Conservation (phyloP, 2,888 invertebrate species). For the Cheilosia soror region DNA sequence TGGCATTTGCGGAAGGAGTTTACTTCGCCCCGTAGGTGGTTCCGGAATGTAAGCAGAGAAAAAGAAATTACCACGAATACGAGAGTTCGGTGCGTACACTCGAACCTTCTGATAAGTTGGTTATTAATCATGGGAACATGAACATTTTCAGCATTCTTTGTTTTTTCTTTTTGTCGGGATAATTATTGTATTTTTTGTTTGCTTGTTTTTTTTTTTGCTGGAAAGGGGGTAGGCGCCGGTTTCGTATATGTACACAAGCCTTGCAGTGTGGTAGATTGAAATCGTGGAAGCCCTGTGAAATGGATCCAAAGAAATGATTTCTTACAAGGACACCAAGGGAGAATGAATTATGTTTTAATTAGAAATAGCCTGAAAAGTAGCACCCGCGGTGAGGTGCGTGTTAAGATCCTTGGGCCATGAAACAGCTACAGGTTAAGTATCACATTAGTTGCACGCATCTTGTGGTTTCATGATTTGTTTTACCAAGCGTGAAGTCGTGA, state of each 20-base stretch:
- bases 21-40: slow-evolving; percentile 54
- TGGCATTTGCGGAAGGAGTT: slow-evolving; percentile 21
- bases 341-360: slow-evolving; percentile 76
- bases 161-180: slow-evolving; percentile 33
- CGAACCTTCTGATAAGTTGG: slow-evolving; percentile 51
- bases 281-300: slow-evolving; percentile 58
- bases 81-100: slow-evolving; percentile 68
- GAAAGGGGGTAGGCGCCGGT: no score
- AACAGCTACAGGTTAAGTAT: slow-evolving; percentile 70
- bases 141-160: slow-evolving; percentile 59
- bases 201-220: slow-evolving; percentile 15
- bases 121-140: slow-evolving; percentile 74
- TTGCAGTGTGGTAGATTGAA: slow-evolving; percentile 53
- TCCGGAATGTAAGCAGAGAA: slow-evolving; percentile 35
- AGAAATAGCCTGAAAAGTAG: slow-evolving; percentile 69
- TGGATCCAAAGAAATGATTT: slow-evolving; percentile 63
- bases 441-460: slow-evolving; percentile 66
- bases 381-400: slow-evolving; percentile 69
- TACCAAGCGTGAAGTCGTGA: slow-evolving; percentile 52
- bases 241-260: not conserved
- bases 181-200: slow-evolving; percentile 68
- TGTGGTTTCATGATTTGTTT: slow-evolving; percentile 66
- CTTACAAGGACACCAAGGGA: slow-evolving; percentile 63
- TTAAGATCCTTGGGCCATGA: slow-evolving; percentile 63
- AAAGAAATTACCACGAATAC: slow-evolving; percentile 61